Base-by-base conservation (phyloP, 2,113 vertebrate genomes). In the Gambusia affinis region DNA sequence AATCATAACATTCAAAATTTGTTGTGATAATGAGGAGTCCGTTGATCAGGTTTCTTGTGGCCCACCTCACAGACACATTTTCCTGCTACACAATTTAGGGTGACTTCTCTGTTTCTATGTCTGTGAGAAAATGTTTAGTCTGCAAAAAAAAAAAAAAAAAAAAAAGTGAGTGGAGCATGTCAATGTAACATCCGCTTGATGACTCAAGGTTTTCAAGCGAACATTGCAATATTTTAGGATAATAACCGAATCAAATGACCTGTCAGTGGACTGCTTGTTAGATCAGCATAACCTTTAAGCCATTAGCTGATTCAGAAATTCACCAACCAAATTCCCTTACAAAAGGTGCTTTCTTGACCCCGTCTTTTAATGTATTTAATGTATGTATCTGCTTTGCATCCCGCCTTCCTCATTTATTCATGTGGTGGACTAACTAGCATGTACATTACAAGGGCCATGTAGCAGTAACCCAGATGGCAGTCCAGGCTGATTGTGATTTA, bases 401-500 rank as follows among this genome's bases (percentile, higher is more conserved):
- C 44, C 54, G 24, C 71, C 51, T 70, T 87, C 72, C 69, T 84
- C 72, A 81, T 85, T 87, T 85, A 88, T 88, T 84, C 79, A 77
- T 73, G 79, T 5, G 76, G 78, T 86, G 89, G 87, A 89, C 85
- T 83, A 88, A 90, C 69, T 83, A 88, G 85, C 74, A 57, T 81
- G 81, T 82, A 89, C 90, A 92, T 92, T 89, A 91, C 87, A 89
- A 67, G 83, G 86, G 86, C 84, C 85, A 87, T 87, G 84, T 86
- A 89, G 87, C 90, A 87, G 88, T 88, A 89, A 94, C 90, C 89
- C 92, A 91, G 82, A 90, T 89, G 89, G 88, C 91, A 92, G 84
- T 90, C 84, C 78, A 83, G 86, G 81, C 92, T 91, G 83, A 90
- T 91, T 75, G 90, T 93, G 93, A 94, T 94, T 93, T 91, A 94